Conservation (phyloP, 2,888 invertebrate species). For the Lucinisca nassula region DNA sequence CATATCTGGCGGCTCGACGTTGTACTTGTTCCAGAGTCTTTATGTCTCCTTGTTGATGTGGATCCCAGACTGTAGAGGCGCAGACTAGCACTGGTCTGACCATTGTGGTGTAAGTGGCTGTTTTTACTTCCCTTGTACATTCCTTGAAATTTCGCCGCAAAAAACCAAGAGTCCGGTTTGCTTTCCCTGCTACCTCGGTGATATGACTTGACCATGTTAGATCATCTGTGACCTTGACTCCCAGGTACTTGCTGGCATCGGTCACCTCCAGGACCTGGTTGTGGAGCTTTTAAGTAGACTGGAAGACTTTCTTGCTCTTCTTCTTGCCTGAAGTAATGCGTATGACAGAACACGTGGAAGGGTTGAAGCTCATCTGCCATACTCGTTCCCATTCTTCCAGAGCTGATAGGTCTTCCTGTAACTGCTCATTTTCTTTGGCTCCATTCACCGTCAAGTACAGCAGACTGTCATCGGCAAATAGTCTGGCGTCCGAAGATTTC, state of each 20-base stretch:
- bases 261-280: background rate
- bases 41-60: background rate
- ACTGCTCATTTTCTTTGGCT: background rate
- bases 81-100: background rate
- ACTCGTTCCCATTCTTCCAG: background rate
- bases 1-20: background rate
- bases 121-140: background rate
- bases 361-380: background rate
- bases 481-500: background rate
- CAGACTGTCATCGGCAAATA: background rate
- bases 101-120: constrained; percentile 1
- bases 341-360: background rate
- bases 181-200: background rate
- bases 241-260: background rate
- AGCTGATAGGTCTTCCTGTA: background rate
- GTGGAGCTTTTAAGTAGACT: background rate
- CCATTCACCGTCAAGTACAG: background rate
- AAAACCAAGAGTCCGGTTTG: background rate
- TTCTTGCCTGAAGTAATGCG: background rate
- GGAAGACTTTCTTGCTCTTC: background rate
- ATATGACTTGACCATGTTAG: background rate
- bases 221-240: background rate
- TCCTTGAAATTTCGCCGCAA: background rate
- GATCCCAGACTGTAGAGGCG: background rate
- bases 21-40: background rate